phyloP scores from a whole-genome alignment of 2,797 vertebrate genomes.

The Adrianichthys oophorus region DNA sequence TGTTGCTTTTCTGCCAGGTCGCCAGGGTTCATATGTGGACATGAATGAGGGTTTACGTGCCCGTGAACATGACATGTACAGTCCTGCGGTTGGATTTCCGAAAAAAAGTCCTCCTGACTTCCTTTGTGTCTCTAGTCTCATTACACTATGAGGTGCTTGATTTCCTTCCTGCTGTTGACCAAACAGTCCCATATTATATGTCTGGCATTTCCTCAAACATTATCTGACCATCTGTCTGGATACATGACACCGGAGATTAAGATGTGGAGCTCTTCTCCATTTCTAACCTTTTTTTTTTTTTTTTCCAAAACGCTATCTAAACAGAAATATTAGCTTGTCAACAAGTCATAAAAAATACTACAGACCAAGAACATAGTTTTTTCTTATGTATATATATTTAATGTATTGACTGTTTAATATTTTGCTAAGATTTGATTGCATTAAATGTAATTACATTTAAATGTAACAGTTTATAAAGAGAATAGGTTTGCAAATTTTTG shows the following conservation, averaged over 20 bases:
- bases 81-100: conserved; percentile 24
- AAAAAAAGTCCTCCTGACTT: conserved; percentile 38
- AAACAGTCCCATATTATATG: conserved; percentile 74
- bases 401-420: no score
- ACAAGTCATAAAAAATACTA: conserved; percentile 5
- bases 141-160: conserved; percentile 57
- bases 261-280: conserved; percentile 18
- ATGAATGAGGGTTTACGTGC: conserved; percentile 11
- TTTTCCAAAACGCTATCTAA: conserved; percentile 9
- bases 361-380: not conserved
- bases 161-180: conserved; percentile 72
- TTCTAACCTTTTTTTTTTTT: conserved; percentile 7
- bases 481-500: no score
- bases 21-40: conserved; percentile 12
- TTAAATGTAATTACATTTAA: no score
- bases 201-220: conserved; percentile 57
- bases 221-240: conserved; percentile 58
- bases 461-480: no score
- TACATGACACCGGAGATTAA: conserved; percentile 51
- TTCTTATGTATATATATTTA: no score
- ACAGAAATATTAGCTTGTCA: conserved; percentile 20
- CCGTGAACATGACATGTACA: conserved; percentile 7
- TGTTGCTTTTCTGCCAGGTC: conserved; percentile 15
- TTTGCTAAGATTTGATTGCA: no score
- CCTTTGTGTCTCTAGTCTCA: conserved; percentile 35